These are phyloP conservation scores for Leuciscus waleckii DNA, from an alignment of 2,797 vertebrate genomes.

Conservation along the genomic window DNA sequence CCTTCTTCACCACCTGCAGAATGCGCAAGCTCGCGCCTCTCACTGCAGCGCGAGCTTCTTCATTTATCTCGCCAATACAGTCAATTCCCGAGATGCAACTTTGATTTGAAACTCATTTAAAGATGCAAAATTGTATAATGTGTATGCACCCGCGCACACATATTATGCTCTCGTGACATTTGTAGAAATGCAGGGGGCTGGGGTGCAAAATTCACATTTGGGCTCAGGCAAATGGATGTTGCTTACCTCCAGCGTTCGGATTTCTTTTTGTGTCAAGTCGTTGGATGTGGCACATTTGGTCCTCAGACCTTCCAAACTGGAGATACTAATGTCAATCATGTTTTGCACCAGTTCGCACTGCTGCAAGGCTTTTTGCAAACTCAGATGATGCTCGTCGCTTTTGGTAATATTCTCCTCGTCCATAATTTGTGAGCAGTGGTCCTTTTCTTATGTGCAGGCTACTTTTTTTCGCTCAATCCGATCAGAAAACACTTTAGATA, in stretches of 20 bases:
- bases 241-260: conserved; percentile 95
- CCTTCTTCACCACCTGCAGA: conserved; percentile 92
- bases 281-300: conserved; percentile 99
- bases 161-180: conserved; percentile 14
- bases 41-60: conserved; percentile 81
- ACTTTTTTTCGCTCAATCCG: conserved; percentile 56
- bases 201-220: neutral
- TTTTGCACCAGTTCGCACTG: conserved; percentile 98
- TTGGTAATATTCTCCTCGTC: conserved; percentile 93
- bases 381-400: conserved; percentile 92
- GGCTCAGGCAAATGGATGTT: conserved; percentile 17
- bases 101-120: neutral
- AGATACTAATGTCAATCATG: conserved; percentile 99
- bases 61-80: conserved; percentile 73
- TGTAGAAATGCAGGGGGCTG: conserved; percentile 9
- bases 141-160: neutral
- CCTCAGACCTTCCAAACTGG: conserved; percentile 96
- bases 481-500: conserved; percentile 30
- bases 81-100: conserved; percentile 10
- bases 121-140: neutral
- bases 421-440: conserved; percentile 83
- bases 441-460: conserved; percentile 55
- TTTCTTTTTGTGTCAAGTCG: conserved; percentile 98
- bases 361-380: conserved; percentile 98
- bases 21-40: conserved; percentile 85